Percentiles rank a stretch among this genome's conserved stretches.
These are phyloP conservation scores for Rhinogobius similis DNA, from an alignment of 2,113 vertebrate species.

Conservation along the genomic window DNA sequence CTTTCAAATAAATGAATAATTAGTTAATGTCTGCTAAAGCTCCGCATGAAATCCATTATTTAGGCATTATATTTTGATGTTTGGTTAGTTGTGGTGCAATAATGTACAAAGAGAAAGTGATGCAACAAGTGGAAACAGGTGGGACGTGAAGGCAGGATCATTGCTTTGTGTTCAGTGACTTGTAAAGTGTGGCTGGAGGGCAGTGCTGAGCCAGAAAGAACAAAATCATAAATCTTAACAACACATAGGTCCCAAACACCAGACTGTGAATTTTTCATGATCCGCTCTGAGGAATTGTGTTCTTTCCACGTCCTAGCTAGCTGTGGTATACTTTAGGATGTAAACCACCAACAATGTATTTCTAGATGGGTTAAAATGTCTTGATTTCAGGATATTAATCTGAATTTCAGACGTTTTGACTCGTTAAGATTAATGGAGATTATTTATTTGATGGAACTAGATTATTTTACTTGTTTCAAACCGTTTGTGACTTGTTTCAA, in stretches of 20 bases:
- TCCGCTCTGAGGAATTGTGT: not conserved
- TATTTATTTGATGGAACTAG: too few relatives aligned
- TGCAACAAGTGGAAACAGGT: not conserved
- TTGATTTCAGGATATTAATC: too few relatives aligned
- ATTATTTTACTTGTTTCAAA: too few relatives aligned
- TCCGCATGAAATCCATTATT: not conserved
- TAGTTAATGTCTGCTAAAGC: not conserved
- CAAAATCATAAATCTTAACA: constrained; percentile 6
- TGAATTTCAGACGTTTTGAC: too few relatives aligned
- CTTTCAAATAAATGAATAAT: not conserved
- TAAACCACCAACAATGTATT: too few relatives aligned
- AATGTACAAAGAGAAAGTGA: not conserved
- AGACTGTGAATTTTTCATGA: constrained; percentile 5
- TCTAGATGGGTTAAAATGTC: too few relatives aligned
- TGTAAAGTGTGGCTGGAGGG: constrained; percentile 3
- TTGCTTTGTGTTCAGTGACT: not conserved
- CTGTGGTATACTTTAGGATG: not conserved
- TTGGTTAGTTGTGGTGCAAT: not conserved
- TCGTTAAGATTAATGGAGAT: too few relatives aligned
- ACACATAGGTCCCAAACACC: not conserved
- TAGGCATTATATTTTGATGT: not conserved
- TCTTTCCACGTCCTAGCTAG: not conserved
- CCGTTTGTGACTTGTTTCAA: too few relatives aligned
- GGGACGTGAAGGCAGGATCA: not conserved
- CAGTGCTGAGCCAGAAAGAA: not conserved